Evolutionary conservation across 1,140 invertebrate species (phyloP).

Genomic region (Zaprionus taronus): DNA sequence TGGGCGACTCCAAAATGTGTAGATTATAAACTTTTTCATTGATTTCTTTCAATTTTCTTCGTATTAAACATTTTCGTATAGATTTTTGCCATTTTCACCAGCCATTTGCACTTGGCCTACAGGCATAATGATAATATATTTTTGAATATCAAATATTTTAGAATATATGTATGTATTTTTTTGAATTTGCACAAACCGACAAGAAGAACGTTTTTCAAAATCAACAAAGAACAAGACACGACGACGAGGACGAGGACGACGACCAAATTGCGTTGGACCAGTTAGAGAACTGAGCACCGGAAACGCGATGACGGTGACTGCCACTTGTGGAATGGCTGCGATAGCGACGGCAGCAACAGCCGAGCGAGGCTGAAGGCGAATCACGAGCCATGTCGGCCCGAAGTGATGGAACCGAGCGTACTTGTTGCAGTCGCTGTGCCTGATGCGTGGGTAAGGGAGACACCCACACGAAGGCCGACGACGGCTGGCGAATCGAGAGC

Average conservation of each 20-base stretch:
- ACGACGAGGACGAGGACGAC: conserved; percentile 23
- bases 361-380: conserved; percentile 62
- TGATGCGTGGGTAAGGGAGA: conserved; percentile 45
- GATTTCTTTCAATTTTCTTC: conserved; percentile 26
- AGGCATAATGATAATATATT: conserved; percentile 9
- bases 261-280: conserved; percentile 47
- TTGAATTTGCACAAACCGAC: conserved; percentile 10
- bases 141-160: too few relatives aligned
- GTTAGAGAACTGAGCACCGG: conserved; percentile 71
- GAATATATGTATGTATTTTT: neutral
- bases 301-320: conserved; percentile 74
- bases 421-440: conserved; percentile 27
- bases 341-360: conserved; percentile 20
- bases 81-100: conserved; percentile 27
- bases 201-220: conserved; percentile 7
- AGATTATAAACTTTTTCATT: conserved; percentile 20
- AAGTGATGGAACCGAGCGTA: conserved; percentile 38
- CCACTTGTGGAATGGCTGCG: conserved; percentile 79
- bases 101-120: conserved; percentile 18
- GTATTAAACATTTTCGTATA: conserved; percentile 34
- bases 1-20: conserved; percentile 4
- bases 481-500: conserved; percentile 68
- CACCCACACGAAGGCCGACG: conserved; percentile 53
- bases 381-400: conserved; percentile 63
- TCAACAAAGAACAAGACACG: conserved; percentile 14